phyloP scores from a whole-genome alignment of 1,140 invertebrate genomes.

The Nasonia longicornis region DNA sequence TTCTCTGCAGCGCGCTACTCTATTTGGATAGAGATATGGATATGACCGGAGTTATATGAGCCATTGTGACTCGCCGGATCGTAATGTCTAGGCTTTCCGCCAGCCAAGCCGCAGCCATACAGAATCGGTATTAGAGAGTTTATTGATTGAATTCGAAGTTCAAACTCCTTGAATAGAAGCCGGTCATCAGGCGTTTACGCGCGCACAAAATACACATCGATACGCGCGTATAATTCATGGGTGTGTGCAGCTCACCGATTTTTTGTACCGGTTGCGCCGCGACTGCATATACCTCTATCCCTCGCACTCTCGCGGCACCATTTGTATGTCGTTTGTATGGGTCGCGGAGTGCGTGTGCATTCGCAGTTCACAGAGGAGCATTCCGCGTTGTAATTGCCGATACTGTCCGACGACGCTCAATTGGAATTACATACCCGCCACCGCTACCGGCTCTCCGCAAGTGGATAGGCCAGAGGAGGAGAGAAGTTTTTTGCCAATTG shows the following conservation, averaged over 20 bases:
- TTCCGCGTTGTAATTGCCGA: constrained; percentile 29
- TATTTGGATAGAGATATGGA: not conserved
- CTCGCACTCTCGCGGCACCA: not conserved
- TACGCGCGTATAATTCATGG: too few relatives aligned
- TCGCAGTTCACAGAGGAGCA: not conserved
- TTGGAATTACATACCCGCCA: constrained; percentile 27
- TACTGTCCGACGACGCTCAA: constrained; percentile 22
- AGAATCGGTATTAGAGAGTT: too few relatives aligned
- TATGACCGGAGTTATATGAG: not conserved
- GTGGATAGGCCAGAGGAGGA: not conserved
- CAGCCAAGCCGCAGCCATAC: too few relatives aligned
- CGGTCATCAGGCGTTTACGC: too few relatives aligned
- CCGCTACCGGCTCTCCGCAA: not conserved
- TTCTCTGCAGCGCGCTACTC: not conserved
- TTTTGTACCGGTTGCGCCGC: not conserved
- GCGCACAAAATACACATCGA: too few relatives aligned
- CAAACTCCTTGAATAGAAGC: too few relatives aligned
- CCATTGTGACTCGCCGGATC: not conserved
- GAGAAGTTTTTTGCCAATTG: constrained; percentile 22
- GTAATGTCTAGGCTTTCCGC: not conserved
- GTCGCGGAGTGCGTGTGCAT: not conserved
- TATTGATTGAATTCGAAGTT: too few relatives aligned
- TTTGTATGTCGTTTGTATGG: constrained; percentile 26
- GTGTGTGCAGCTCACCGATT: not conserved
- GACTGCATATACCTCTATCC: too few relatives aligned